Conservation (phyloP, 1,140 invertebrate species). For the Adelges cooleyi region DNA sequence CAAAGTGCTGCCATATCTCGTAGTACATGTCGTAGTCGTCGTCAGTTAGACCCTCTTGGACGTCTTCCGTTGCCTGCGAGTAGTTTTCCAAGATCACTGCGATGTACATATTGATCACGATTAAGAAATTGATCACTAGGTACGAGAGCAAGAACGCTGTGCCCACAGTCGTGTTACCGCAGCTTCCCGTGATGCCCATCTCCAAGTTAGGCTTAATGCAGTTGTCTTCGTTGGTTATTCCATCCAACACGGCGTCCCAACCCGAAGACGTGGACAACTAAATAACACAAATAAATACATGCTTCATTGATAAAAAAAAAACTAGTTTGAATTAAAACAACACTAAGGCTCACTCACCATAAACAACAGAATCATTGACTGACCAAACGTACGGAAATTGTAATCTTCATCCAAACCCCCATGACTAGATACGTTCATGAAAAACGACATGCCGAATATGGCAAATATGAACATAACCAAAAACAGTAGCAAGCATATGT, state of each 20-base stretch:
- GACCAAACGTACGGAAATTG: slow-evolving; percentile 97
- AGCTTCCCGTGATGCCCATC: slow-evolving; percentile 76
- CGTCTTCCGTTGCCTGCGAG: slow-evolving; percentile 94
- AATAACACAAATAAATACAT: neutral
- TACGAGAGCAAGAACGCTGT: slow-evolving; percentile 91
- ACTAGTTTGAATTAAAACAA: no score
- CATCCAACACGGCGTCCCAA: slow-evolving; percentile 90
- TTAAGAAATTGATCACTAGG: slow-evolving; percentile 93
- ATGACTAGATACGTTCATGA: slow-evolving; percentile 91
- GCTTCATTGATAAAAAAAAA: no score
- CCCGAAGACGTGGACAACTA: slow-evolving; percentile 97
- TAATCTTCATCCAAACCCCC: slow-evolving; percentile 91
- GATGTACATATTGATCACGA: slow-evolving; percentile 99
- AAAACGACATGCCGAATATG: slow-evolving; percentile 99
- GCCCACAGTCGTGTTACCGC: slow-evolving; percentile 82
- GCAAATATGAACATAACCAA: slow-evolving; percentile 99
- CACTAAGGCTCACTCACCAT: slow-evolving; percentile 52
- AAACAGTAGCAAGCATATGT: slow-evolving; percentile 94
- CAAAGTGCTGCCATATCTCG: slow-evolving; percentile 97
- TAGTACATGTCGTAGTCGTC: slow-evolving; percentile 99
- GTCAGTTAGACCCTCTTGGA: slow-evolving; percentile 93
- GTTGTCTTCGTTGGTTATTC: slow-evolving; percentile 89
- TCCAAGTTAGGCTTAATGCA: slow-evolving; percentile 78
- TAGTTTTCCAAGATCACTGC: slow-evolving; percentile 98
- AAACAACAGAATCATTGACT: slow-evolving; percentile 95